Evolutionary conservation across 1,140 invertebrate species (phyloP), one percentile per base, ranked within the genome.

Genomic region (Hesperophylax magnus): DNA sequence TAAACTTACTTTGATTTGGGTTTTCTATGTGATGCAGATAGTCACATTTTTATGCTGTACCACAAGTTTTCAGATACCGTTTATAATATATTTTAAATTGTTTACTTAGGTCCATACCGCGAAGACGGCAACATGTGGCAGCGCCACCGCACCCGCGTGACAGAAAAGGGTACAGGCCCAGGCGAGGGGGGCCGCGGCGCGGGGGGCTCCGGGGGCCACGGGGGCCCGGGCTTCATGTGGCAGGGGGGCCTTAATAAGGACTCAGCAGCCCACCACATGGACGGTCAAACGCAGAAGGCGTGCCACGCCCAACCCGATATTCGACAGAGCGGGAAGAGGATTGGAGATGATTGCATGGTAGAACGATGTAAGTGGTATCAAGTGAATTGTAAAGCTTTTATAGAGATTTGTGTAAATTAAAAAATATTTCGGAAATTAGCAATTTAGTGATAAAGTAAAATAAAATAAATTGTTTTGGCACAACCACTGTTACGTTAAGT

Each of bases 331-430:
- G 89, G 91, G 15, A 92, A 92, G 72, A 87, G 94, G 14, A 92
- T 94, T 65, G 94, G 94, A 0, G 93, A 95, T 74, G 94, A 95
- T 76, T 94, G 93, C 80, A 91, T 94, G 65, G 91, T 91, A 81
- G 92, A 94, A 65, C 91, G 93, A 87, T 93, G 89, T 81, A 63
- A 53, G 75, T 17, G 9, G 1, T 22, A 61, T 6, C 17, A 4
- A 61, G 60, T 61, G 17, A n/a, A 60, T 63, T 74, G 53, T 18
- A 56, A 56, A 56, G 18, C 8, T 15, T 3, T 56, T 2, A 56
- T 18, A 8, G 3, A 56, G 53, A 56, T 56, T 31, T 31, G 31
- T 31, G 31, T 3, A 31, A 31, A 31, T 31, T 7, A 31, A 31
- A 31, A 3, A 31, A 31, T 31, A 31, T 31, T 31, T 31, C 7